phyloP scores from a whole-genome alignment of 1,140 invertebrate genomes.

The Caenorhabditis brenneri region DNA sequence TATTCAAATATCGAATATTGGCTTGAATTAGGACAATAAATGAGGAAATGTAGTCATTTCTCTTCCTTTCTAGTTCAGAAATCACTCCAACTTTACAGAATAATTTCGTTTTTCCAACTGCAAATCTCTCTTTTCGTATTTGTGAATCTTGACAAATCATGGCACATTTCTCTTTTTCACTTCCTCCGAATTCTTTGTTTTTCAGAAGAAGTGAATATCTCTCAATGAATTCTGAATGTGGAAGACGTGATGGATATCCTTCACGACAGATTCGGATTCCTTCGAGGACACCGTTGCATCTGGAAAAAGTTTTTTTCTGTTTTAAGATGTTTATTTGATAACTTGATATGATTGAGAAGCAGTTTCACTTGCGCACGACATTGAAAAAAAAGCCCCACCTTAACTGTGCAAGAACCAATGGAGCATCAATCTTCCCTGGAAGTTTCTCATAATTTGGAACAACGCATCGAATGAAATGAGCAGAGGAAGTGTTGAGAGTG shows the following conservation, averaged over 20 bases:
- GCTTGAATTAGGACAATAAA: conserved; percentile 61
- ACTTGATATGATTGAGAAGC: no score
- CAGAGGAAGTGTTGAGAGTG: no score
- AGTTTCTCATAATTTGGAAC: no score
- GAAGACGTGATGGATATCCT: conserved; percentile 90
- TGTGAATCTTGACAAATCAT: conserved; percentile 51
- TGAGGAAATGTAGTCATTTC: conserved; percentile 54
- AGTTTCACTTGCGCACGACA: neutral
- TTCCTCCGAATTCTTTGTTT: neutral
- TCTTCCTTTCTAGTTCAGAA: conserved; percentile 62
- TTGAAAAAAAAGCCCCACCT: no score
- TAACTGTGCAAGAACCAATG: no score
- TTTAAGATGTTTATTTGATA: no score
- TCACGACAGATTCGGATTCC: conserved; percentile 92
- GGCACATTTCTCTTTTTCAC: conserved; percentile 34
- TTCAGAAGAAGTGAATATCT: conserved; percentile 71
- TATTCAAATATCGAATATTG: conserved; percentile 55
- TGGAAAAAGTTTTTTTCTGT: no score
- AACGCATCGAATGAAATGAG: no score
- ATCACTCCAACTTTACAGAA: conserved; percentile 67
- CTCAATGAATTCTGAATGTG: conserved; percentile 87
- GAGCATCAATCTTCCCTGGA: no score
- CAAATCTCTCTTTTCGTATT: conserved; percentile 54
- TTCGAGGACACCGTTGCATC: conserved; percentile 84
- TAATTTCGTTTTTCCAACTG: conserved; percentile 62